Evolutionary conservation across 2,888 invertebrate genomes (phyloP), one percentile per base, ranked within the genome.

Genomic region (Mythimna vitellina): DNA sequence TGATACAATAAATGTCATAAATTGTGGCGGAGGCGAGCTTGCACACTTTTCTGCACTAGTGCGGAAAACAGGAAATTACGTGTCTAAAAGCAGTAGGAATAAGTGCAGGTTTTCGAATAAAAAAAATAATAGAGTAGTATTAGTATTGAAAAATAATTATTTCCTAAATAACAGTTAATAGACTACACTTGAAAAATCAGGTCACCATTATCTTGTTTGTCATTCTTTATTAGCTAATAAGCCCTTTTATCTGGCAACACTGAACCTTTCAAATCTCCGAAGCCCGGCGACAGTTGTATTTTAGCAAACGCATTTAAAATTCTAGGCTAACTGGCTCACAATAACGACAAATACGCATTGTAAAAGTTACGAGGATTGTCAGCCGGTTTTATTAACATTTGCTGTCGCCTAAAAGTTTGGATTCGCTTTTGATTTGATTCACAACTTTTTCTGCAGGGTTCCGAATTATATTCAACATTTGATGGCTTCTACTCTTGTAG

Each of bases 401-500:
- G 58, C 60, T 57, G 67, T 73, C 56, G 32, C 71, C 63, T 12
- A 72, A 75, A 84, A 84, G 68, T 79, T 84, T 74, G 22, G 60
- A 73, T 78, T 82, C 66, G 25, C 65, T 58, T 82, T 82, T 80
- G 84, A 78, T 84, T 83, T 78, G 72, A 78, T 82, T 78, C n/a
- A 69, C 20, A 78, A 73, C 66, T 77, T 84, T 76, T 73, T 73
- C 62, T 57, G 60, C 65, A 63, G 65, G 46, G 63, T 64, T 54
- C 29, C 29, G 22, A 65, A 73, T 73, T 51, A 65, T 62, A 64
- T 73, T 65, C 20, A 63, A 60, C 29, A 61, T 79, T 65, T 72
- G 57, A 73, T 66, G 57, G 56, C 53, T 61, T 62, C 56, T 35
- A 56, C 17, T 49, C 35, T 57, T 58, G 20, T 14, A 25, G 29